A percentile compares a stretch with the other conserved stretches of the same genome.
Evolutionary conservation across 2,113 vertebrate genomes (phyloP).

Genomic region (Calyptomena viridis): DNA sequence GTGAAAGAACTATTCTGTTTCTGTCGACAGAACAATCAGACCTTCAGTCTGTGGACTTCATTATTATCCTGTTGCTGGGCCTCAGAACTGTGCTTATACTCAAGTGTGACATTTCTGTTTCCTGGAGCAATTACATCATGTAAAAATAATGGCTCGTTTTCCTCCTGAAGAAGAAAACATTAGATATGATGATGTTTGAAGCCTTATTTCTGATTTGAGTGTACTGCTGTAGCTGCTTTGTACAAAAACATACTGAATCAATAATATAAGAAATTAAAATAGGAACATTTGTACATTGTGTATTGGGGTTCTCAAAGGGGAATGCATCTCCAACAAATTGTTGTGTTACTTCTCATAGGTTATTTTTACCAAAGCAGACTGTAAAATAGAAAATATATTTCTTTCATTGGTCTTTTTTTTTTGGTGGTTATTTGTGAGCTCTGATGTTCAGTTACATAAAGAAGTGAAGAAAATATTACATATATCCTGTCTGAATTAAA

Average conservation of each 20-base stretch:
- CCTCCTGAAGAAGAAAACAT: neutral
- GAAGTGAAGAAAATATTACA: neutral
- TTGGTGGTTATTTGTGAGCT: neutral
- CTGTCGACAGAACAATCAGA: neutral
- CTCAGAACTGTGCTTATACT: neutral
- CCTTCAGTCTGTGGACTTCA: neutral
- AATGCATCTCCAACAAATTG: neutral
- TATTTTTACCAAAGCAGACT: neutral
- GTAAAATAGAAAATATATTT: neutral
- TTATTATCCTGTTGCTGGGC: neutral
- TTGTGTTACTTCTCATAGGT: neutral
- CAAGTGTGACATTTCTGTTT: neutral
- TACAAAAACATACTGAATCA: neutral
- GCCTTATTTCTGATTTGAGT: neutral
- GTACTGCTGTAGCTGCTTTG: neutral
- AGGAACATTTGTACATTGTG: neutral
- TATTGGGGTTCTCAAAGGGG: neutral
- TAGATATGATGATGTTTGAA: neutral
- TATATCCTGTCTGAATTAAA: neutral
- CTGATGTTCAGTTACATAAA: neutral
- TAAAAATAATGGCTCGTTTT: neutral
- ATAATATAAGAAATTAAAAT: neutral
- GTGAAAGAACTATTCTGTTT: neutral
- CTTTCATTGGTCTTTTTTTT: neutral
- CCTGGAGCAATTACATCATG: neutral